These are phyloP conservation scores for Gonioctena quinquepunctata DNA, from an alignment of 1,140 invertebrate genomes.

Conservation along the genomic window DNA sequence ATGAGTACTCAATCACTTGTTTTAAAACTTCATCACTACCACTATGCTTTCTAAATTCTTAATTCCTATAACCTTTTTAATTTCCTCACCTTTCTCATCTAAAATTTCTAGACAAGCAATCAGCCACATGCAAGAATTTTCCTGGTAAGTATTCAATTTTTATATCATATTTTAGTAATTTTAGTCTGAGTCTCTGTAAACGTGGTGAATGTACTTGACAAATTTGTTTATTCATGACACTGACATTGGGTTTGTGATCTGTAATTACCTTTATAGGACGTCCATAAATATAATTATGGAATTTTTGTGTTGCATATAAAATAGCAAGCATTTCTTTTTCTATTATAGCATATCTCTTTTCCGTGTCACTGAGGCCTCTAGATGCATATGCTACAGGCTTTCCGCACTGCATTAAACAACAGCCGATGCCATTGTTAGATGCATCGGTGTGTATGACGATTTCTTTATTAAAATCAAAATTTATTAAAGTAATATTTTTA, in stretches of 20 bases:
- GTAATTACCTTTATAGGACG: slow-evolving; percentile 34
- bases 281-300: slow-evolving; percentile 50
- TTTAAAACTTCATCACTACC: neutral
- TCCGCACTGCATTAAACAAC: too few relatives aligned
- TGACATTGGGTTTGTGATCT: slow-evolving; percentile 22
- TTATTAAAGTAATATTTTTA: too few relatives aligned
- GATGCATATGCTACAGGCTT: too few relatives aligned
- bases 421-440: too few relatives aligned
- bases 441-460: too few relatives aligned
- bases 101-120: slow-evolving; percentile 7
- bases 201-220: neutral
- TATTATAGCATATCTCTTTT: too few relatives aligned
- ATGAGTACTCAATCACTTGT: neutral
- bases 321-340: too few relatives aligned
- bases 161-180: slow-evolving; percentile 16
- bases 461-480: too few relatives aligned
- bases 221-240: slow-evolving; percentile 14
- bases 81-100: neutral
- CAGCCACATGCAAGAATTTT: neutral
- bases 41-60: neutral
- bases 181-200: slow-evolving; percentile 16
- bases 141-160: slow-evolving; percentile 2
- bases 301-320: slow-evolving; percentile 40
- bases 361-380: too few relatives aligned
- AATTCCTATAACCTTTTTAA: slow-evolving; percentile 6